Conservation (phyloP, 2,888 invertebrate genomes). For the Nymphalis urticae region DNA sequence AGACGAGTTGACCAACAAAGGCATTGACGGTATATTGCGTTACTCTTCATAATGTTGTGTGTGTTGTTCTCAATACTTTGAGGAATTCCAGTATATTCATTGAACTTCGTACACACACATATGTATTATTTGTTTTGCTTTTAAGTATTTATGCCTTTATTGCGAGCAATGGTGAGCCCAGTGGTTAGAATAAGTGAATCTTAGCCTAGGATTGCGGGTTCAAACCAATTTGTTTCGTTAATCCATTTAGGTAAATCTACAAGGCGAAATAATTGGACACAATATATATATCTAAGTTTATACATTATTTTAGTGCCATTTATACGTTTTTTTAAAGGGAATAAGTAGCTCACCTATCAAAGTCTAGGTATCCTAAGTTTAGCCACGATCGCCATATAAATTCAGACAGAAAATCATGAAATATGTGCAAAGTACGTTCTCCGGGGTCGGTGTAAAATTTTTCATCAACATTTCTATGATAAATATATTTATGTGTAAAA, state of each 20-base stretch:
- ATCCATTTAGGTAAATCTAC: too few relatives aligned
- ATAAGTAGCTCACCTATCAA: not conserved
- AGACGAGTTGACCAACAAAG: conserved; percentile 2
- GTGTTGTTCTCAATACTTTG: not conserved
- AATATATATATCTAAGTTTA: not conserved
- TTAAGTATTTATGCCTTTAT: too few relatives aligned
- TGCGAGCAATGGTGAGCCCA: too few relatives aligned
- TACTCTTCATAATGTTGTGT: not conserved
- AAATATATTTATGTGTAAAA: not conserved
- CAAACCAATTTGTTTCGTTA: too few relatives aligned
- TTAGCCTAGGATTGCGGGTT: too few relatives aligned
- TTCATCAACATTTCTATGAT: conserved; percentile 2
- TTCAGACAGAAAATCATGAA: conserved; percentile 23
- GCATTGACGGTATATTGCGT: conserved; percentile 5
- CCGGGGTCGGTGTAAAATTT: conserved; percentile 12
- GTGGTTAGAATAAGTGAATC: too few relatives aligned
- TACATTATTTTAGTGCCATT: too few relatives aligned
- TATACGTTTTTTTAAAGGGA: not conserved
- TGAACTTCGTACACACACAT: too few relatives aligned
- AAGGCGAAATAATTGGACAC: too few relatives aligned
- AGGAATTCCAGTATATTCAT: too few relatives aligned
- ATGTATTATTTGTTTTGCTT: too few relatives aligned
- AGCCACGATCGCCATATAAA: conserved; percentile 22
- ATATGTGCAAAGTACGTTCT: conserved; percentile 20
- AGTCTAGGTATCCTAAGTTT: not conserved